Evolutionary conservation across 2,113 vertebrate species (phyloP), one percentile per base, ranked within the genome.

Genomic region (Ptychochromis oligacanthus): DNA sequence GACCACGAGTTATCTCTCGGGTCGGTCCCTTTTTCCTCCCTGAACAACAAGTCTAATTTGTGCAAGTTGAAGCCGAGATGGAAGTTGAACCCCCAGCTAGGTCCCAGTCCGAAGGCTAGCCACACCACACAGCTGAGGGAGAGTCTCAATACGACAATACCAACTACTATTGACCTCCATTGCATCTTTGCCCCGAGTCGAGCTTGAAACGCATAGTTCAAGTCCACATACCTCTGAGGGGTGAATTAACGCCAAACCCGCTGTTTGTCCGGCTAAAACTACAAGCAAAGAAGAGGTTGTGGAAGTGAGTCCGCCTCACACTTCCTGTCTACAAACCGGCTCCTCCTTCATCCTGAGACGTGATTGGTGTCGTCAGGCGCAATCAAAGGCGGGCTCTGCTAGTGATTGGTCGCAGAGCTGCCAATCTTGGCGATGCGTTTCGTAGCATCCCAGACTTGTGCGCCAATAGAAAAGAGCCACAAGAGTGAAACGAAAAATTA

Each of bases 101-200:
- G 96, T 84, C 96, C 97, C 80, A 97, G 93, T 75, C 95, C 97
- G 65, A 96, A 96, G 6, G 95, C 94, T 54, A 97, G 92, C 96
- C 97, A 97, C 79, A 98, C 85, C 46, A 96, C 93, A 49, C 93
- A 97, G 75, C 96, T 97, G 70, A 98, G 93, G 77, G 96, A 96
- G 58, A 98, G 93, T 87, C 97, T 95, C 81, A 98, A 89, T 58
- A 98, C 94, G 84, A 98, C 88, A 89, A 99, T 95, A 91, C 96
- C 97, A 91, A 99, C 95, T 90, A 98, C 95, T 93, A 98, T 88
- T 95, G 97, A 98, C 92, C 97, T 96, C 97, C 97, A 99, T 97
- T 96, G 98, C 98, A 99, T 99, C 94, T 97, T 96, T 95, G 95
- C 96, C 93, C 58, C 81, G 91, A 28, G 6, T 87, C 91, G 80